Base-by-base conservation (phyloP, 1,140 invertebrate species). In the Daktulosphaira vitifoliae region DNA sequence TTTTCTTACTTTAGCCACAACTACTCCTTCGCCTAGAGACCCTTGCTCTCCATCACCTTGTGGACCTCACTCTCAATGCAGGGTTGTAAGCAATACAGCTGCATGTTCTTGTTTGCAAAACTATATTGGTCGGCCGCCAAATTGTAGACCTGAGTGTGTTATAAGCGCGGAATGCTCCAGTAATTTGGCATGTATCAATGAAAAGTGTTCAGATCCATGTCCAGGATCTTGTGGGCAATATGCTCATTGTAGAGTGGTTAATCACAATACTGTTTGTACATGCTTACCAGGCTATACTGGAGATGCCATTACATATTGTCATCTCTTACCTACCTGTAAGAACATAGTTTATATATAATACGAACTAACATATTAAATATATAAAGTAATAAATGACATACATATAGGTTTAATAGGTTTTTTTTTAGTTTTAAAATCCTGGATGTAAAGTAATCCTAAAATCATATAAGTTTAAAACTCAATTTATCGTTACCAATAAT, bases 191-290 rank as follows among this genome's bases (percentile, higher is more conserved):
- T 82, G 80, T 66, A 76, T 79, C 16, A 74, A 74, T 62, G 76
- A 78, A 64, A 77, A 74, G 64, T 82, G 80, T 68, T 69, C 70
- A 62, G 77, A 81, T 67, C 80, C 80, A 39, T 82, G 81, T 67
- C 75, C 76, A 3, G 79, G 78, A 50, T 77, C 79, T 11, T 82
- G 81, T 69, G 81, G 81, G 5, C 68, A 74, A 18, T 76, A 75
- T 62, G 78, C 81, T 0, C 74, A 77, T n/a, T 83, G 81, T 72
- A 72, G 71, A 22, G 78, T 81, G 0, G 73, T 77, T 26, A 79
- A 82, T 69, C 81, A 83, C 66, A 77, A 77, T 18, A 77, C 81
- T 16, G 73, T 79, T 16, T 84, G 82, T 68, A 76, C 75, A n/a
- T 84, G 82, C 72, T 74, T 77, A 5, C 75, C 78, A 44, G 81